Evolutionary conservation across 2,113 vertebrate genomes (phyloP).

Genomic region (Chaetodon trifascialis): DNA sequence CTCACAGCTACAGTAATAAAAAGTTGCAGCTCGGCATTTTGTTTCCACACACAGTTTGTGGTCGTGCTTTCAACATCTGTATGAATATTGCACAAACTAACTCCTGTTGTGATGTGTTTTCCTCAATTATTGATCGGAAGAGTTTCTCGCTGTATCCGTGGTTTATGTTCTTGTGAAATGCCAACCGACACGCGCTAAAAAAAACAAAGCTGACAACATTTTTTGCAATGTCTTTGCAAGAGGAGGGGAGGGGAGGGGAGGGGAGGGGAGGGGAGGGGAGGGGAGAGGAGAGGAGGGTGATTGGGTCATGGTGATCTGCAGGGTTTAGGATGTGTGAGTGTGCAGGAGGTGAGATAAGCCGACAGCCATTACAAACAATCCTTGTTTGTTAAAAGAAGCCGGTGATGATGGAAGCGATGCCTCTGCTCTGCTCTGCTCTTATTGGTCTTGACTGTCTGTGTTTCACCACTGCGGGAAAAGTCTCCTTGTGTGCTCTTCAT

Average conservation of each 20-base stretch:
- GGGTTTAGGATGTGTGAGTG: conserved; percentile 19
- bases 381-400: conserved; percentile 9
- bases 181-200: background rate
- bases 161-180: background rate
- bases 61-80: background rate
- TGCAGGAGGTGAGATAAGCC: conserved; percentile 2
- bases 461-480: background rate
- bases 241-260: too few relatives aligned
- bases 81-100: conserved; percentile 33
- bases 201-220: background rate
- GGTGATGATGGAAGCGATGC: conserved; percentile 9
- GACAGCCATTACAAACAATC: conserved; percentile 23
- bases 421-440: conserved; percentile 15
- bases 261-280: background rate
- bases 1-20: background rate
- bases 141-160: too few relatives aligned
- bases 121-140: conserved; percentile 22
- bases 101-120: conserved; percentile 10
- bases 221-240: background rate
- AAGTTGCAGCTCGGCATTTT: background rate
- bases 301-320: background rate
- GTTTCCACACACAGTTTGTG: background rate
- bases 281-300: background rate
- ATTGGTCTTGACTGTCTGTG: background rate
- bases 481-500: conserved; percentile 1